Base-by-base conservation (phyloP, 1,140 invertebrate genomes). In the Heliconius congener region DNA sequence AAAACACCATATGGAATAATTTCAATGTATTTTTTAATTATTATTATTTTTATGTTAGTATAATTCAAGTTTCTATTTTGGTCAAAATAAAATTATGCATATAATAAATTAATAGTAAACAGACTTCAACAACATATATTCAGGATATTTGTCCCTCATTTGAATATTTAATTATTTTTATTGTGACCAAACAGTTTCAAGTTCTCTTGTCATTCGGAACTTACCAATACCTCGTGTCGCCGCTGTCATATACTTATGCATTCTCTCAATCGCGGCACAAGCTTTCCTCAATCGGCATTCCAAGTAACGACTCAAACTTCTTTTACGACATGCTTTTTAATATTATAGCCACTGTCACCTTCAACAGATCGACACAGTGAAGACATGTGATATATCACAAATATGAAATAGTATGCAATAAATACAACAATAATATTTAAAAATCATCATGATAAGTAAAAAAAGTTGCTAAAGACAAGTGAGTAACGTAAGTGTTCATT, bases 361-460 rank as follows among this genome's bases (percentile, higher is more conserved):
- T 94, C 84, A 94, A 94, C 90, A 94, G 90, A 93, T 85, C 87
- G 88, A 91, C 87, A 91, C 85, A 89, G 55, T 73, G 77, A 87
- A 85, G 79, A 87, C 82, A 83, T 66, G 86, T 86, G 81, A 86
- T 77, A 86, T 82, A 81, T 86, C 80, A 84, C 60, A 84, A 77
- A 52, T 74, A 85, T 81, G 76, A 86, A 70, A 76, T 71, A 76
- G 34, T 78, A 87, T 84, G 80, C 85, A 84, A 81, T 74, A 81
- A 87, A 81, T 75, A 83, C 81, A 83, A 78, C 75, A 85, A 75
- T 39, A 82, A 78, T 71, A 79, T 77, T 72, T 74, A 78, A 79
- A 76, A 71, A 83, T 80, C 80, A 83, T 23, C 57, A 80, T 77
- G 76, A 71, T 83, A 77, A 79, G 74, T 73, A 79, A 73, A 52